Percentiles rank a stretch among this genome's conserved stretches.
phyloP scores from a whole-genome alignment of 2,888 invertebrate genomes.

The Sphaeridia pumilis region DNA sequence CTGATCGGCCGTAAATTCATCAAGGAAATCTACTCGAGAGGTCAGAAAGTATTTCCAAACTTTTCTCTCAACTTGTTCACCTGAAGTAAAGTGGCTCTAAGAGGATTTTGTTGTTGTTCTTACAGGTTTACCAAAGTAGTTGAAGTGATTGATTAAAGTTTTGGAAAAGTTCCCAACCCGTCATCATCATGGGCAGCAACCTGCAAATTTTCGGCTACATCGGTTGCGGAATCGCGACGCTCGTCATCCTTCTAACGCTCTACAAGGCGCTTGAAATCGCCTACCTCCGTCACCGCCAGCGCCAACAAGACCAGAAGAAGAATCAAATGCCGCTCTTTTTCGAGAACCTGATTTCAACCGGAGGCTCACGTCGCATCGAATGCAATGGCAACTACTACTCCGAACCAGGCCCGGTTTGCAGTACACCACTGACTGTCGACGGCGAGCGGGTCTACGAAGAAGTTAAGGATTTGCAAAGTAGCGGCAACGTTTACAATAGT shows the following conservation, averaged over 20 bases:
- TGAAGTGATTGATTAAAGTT: too few species aligned
- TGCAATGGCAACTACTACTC: not conserved
- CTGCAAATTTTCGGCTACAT: not conserved
- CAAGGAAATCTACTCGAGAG: too few species aligned
- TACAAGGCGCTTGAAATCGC: not conserved
- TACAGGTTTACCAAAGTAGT: too few species aligned
- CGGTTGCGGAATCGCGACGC: not conserved
- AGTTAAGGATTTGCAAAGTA: not conserved
- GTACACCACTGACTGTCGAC: not conserved
- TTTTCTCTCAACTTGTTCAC: too few species aligned
- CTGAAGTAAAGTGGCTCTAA: too few species aligned
- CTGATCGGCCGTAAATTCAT: too few species aligned
- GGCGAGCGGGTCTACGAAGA: not conserved
- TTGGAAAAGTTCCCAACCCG: too few species aligned
- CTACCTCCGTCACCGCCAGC: not conserved
- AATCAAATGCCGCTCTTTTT: not conserved
- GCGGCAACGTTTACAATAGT: not conserved
- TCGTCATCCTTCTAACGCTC: not conserved
- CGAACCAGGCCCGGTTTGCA: not conserved
- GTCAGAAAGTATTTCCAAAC: too few species aligned
- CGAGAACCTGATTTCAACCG: not conserved
- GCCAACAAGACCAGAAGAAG: not conserved
- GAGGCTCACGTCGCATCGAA: not conserved
- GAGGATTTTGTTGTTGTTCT: too few species aligned
- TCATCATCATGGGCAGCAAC: too few species aligned